Base-by-base conservation (phyloP, 2,113 vertebrate genomes). In the Corapipo altera region DNA sequence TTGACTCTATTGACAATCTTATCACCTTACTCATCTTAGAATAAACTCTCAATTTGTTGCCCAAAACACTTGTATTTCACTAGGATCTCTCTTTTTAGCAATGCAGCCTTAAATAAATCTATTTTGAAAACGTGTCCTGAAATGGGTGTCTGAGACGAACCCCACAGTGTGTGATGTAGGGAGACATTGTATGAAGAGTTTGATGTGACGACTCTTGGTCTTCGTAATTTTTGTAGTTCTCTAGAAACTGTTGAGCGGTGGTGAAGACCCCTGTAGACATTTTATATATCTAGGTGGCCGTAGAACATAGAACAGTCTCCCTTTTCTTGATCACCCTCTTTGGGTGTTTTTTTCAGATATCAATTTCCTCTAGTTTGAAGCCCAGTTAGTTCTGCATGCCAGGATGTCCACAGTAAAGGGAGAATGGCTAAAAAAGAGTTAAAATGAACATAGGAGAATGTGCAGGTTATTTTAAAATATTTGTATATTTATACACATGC, bases 131-230 rank as follows among this genome's bases (percentile, higher is more conserved):
- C 5, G 6, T 82, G 17, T 65, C 27, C 30, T 35, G 49, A 66
- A 48, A 62, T 0, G 1, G 15, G 10, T 58, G 22, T 58, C 67
- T 84, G 54, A 80, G 58, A 44, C 41, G 35, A 70, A 62, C 23
- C 13, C 32, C 28, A 41, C 11, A 21, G 10, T 24, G 10, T 52
- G 14, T n/a, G 20, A 7, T 16, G 16, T 37, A 79, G 46, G 6
- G 20, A 11, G 8, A 6, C 3, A 65, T 75, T 2, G 0, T 41
- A 22, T 72, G n/a, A 58, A 6, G 17, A 13, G 15, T 62, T 83
- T 58, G 15, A 9, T 58, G 30, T 33, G 12, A 33, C 41, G 32
- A 35, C 8, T 83, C 72, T 44, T 39, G 22, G 67, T 64, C 9
- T 18, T 57, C 33, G 85, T 77, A 10, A 41, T 39, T 86, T 89